Base-by-base conservation (phyloP, 2,113 vertebrate genomes). In the Uria aalge region DNA sequence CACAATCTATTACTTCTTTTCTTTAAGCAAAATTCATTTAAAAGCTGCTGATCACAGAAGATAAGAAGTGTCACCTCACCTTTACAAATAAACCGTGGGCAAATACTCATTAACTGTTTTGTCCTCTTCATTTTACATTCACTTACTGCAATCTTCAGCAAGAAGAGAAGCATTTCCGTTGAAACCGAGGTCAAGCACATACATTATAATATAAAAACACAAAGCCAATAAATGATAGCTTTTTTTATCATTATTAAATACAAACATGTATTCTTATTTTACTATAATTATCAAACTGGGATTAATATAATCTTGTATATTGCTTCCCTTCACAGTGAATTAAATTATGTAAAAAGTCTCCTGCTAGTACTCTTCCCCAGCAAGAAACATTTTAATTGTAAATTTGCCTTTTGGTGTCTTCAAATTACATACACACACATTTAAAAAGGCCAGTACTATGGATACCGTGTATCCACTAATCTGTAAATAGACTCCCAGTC, bases 401-500 rank as follows among this genome's bases (percentile, higher is more conserved):
- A 98, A 98, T 98, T 92, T 94, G 96, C 94, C 96, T 97, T 98
- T 97, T 92, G 93, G 89, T 95, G 92, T 93, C 96, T 96, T 98
- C 94, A 98, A 98, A 98, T 97, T 97, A 96, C 96, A 89, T 60
- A 71, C 48, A 59, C 43, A 4, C 11, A 48, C 77, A 72, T 75
- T 78, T 43, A 96, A 97, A 97, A 95, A 96, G 96, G 96, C 56
- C 94, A 97, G 50, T 83, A 92, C 89, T 92, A 92, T 16, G 94
- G 96, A 97, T 98, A 93, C 96, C 59, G 92, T 90, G 95, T 91
- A 96, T 84, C 97, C 92, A 89, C 98, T 98, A 98, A 98, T 98
- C 98, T 98, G 98, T 98, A 98, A 98, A 98, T 96, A 98, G 98
- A 98, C 96, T 95, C 95, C 87, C 95, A 95, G 97, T 95, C 96